Evolutionary conservation across 2,888 invertebrate species (phyloP), one percentile per base, ranked within the genome.

Genomic region (Aricia artaxerxes): DNA sequence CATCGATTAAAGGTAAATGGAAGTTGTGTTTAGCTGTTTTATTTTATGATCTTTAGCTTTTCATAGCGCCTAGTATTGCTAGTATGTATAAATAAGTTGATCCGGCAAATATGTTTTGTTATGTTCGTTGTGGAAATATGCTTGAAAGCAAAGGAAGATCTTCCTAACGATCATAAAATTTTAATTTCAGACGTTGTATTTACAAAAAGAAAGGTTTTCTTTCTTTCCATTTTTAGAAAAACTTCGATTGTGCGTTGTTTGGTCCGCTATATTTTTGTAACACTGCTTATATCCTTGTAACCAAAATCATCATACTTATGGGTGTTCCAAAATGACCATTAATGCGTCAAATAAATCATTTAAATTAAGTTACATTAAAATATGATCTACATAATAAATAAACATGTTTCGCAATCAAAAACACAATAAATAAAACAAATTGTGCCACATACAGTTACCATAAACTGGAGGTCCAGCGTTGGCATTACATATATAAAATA

Each of bases 351-450:
- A 69, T 69, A 69, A 69, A 69, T 69, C 35, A 69, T 69, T 13
- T 69, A 69, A 69, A 69, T 69, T 69, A 69, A 69, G 69, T 38
- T 69, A 69, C 69, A 69, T 69, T 69, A 69, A 69, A 69, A 69
- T 38, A 35, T 69, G 69, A 69, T 38, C 69, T 69, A 69, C 35
- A 69, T 69, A 69, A 38, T 69, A 69, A 38, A 69, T 69, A 69
- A 69, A 69, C 69, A 38, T 16, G 69, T 38, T 69, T 69, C 13
- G 9, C 69, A 69, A 69, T 69, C 35, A 69, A 69, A 69, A 69
- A 69, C 2, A 69, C 38, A 69, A 69, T 69, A 69, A 69, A 69
- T 69, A 69, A 69, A 69, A 69, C 35, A 69, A 69, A 69, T 38
- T 35, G 69, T 69, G 69, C 69, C 69, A 69, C 69, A 69, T 69